Conservation (phyloP, 1,140 invertebrate genomes). For the Ooceraea biroi region DNA sequence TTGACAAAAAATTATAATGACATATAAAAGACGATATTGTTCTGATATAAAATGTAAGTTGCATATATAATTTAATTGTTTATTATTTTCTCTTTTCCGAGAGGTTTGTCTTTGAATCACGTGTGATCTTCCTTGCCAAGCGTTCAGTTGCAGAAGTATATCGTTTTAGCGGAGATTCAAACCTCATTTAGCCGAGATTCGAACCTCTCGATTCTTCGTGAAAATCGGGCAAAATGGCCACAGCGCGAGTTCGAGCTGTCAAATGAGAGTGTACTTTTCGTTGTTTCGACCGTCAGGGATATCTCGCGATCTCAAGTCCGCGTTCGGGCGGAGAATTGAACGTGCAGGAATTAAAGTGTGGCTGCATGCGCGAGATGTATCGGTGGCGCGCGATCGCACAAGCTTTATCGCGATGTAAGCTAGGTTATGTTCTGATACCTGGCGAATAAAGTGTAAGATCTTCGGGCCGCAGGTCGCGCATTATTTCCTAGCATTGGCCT, state of each 20-base stretch:
- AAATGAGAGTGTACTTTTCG: slow-evolving; percentile 12
- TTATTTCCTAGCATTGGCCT: not conserved
- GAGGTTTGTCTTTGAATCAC: too few species aligned
- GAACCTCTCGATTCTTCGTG: not conserved
- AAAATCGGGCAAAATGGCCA: not conserved
- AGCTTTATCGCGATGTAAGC: slow-evolving; percentile 4
- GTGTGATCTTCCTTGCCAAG: too few species aligned
- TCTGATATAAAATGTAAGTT: not conserved
- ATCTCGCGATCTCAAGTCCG: not conserved
- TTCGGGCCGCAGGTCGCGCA: not conserved
- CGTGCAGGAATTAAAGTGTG: not conserved
- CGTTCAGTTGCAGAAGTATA: not conserved
- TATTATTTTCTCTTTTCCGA: not conserved
- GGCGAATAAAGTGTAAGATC: not conserved
- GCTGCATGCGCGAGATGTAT: slow-evolving; percentile 16
- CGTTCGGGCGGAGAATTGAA: too few species aligned
- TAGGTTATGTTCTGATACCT: slow-evolving; percentile 18
- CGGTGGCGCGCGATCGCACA: not conserved
- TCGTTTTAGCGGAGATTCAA: not conserved
- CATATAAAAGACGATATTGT: slow-evolving; percentile 8
- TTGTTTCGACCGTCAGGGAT: not conserved
- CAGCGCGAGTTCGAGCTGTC: not conserved
- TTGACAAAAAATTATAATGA: slow-evolving; percentile 53
- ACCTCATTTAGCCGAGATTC: not conserved
- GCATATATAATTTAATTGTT: not conserved